Conservation (phyloP, 2,797 vertebrate species). For the Amblyraja radiata region DNA sequence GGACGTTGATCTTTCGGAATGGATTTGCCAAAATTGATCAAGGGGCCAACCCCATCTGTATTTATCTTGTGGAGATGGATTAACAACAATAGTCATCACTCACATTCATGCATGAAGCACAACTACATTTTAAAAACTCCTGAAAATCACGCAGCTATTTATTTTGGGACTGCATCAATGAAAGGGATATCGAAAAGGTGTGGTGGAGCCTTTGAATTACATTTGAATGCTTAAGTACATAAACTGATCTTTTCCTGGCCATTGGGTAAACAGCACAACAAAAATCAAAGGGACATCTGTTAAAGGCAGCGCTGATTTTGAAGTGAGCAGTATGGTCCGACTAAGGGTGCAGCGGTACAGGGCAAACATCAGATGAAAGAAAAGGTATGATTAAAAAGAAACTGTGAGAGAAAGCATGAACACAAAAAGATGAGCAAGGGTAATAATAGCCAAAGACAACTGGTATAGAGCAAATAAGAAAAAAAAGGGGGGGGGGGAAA, state of each 20-base stretch:
- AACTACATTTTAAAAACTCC: conserved; percentile 1
- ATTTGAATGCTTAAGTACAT: conserved; percentile 12
- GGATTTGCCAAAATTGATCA: neutral
- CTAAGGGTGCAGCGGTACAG: neutral
- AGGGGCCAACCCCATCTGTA: neutral
- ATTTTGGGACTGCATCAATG: neutral
- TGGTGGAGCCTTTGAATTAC: neutral
- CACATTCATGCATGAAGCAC: neutral
- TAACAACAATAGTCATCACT: neutral
- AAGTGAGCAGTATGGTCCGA: neutral
- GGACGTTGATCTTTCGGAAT: neutral
- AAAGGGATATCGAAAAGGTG: neutral
- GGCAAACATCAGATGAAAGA: neutral
- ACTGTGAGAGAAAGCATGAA: neutral
- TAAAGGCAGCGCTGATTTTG: neutral
- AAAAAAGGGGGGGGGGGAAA: neutral
- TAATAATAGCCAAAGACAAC: neutral
- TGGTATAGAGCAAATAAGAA: neutral
- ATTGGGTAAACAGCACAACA: conserved; percentile 17
- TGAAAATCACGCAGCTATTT: neutral
- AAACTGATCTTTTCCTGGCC: conserved; percentile 2
- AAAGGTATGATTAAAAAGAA: conserved; percentile 7
- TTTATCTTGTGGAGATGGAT: conserved; percentile 2
- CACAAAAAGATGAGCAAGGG: neutral
- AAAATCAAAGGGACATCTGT: conserved; percentile 35